phyloP scores from a whole-genome alignment of 2,888 invertebrate species.

The Malacosoma neustria region DNA sequence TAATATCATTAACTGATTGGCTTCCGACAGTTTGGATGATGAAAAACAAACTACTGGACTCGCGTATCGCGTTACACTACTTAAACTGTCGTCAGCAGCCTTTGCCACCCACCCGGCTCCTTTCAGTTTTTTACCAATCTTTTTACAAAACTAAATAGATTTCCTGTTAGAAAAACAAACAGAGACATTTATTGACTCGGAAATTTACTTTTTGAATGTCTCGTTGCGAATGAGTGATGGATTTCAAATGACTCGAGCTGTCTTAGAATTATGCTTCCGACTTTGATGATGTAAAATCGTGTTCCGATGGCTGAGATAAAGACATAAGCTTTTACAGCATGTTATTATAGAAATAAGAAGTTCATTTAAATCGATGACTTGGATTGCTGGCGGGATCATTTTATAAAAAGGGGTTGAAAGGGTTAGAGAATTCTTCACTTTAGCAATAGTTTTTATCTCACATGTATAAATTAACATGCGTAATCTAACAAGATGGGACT shows the following conservation, averaged over 20 bases:
- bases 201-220: conserved; percentile 52
- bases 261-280: conserved; percentile 47
- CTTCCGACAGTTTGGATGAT: conserved; percentile 53
- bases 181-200: conserved; percentile 62
- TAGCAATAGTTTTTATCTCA: no score
- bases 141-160: conserved; percentile 62
- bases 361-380: conserved; percentile 3
- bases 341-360: conserved; percentile 9
- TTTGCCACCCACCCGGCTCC: conserved; percentile 53
- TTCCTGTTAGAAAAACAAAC: conserved; percentile 74
- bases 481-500: no score
- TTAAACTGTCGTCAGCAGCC: conserved; percentile 67
- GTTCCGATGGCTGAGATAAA: conserved; percentile 9
- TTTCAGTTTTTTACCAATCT: conserved; percentile 50
- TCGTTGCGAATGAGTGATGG: conserved; percentile 68
- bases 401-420: not conserved
- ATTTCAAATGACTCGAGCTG: conserved; percentile 55
- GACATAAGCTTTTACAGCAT: not conserved
- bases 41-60: conserved; percentile 62
- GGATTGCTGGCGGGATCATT: no score
- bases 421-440: no score
- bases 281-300: conserved; percentile 31
- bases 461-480: no score
- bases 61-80: conserved; percentile 59
- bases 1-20: conserved; percentile 50